Percentiles rank a stretch among this genome's conserved stretches.
Conservation (phyloP, 2,113 vertebrate genomes). For the Tauraco erythrolophus region DNA sequence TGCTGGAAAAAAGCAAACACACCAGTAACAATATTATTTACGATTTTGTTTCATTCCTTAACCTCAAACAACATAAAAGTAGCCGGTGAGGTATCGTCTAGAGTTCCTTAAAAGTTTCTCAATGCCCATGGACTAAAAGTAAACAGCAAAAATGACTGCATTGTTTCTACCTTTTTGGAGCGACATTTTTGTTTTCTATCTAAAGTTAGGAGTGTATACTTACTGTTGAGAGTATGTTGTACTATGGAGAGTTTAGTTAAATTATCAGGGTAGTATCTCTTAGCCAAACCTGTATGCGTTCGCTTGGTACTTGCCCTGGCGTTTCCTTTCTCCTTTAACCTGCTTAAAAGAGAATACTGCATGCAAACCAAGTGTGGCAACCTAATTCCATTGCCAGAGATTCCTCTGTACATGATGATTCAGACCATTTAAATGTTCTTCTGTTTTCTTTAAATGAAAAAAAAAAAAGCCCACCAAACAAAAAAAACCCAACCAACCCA, state of each 20-base stretch:
- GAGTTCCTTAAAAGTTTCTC: constrained; percentile 59
- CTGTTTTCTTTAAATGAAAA: constrained; percentile 54
- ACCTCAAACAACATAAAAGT: constrained; percentile 67
- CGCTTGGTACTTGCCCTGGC: constrained; percentile 24
- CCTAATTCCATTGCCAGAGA: neutral
- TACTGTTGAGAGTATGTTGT: constrained; percentile 66
- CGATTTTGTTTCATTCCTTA: constrained; percentile 42
- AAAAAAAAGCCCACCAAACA: neutral
- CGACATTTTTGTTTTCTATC: constrained; percentile 27
- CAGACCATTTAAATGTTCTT: constrained; percentile 51
- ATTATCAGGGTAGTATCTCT: constrained; percentile 49
- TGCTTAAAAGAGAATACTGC: constrained; percentile 66
- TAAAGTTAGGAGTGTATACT: constrained; percentile 59
- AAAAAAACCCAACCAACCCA: neutral
- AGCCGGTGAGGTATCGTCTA: constrained; percentile 70
- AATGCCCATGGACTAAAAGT: constrained; percentile 77
- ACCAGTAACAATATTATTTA: neutral
- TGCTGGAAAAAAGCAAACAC: constrained; percentile 50
- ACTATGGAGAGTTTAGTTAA: constrained; percentile 47
- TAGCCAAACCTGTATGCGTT: constrained; percentile 59
- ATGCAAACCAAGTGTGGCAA: constrained; percentile 59
- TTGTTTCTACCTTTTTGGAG: constrained; percentile 62
- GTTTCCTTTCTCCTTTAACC: constrained; percentile 52
- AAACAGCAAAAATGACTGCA: constrained; percentile 67
- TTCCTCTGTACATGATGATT: constrained; percentile 54